Base-by-base conservation (phyloP, 1,140 invertebrate species). In the Drosophila biarmipes region DNA sequence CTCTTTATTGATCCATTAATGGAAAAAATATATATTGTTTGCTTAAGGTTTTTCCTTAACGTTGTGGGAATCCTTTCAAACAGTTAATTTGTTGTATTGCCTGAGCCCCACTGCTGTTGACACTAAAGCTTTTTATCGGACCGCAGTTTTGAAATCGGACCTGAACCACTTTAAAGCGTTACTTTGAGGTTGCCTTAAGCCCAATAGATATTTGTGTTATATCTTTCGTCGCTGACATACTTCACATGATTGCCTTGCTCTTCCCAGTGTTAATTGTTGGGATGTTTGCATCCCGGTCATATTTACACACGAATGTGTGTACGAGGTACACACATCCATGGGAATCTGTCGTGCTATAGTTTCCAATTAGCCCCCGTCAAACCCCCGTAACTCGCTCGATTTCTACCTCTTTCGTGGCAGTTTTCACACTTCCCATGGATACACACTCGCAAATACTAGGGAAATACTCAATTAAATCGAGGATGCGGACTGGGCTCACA, bases 371-470 rank as follows among this genome's bases (percentile, higher is more conserved):
- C 43, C 34, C 64, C 35, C 24, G 19, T 21, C 19, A 11, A 8
- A n/a, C 45, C 24, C 45, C 42, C 19, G 42, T 21, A 11, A 17
- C 5, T 5, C 17, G 2, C 21, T 27, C 12, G 21, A 29, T 35
- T 35, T 15, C 40, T 40, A 61, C 56, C 40, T 43, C 29, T 61
- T 45, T 29, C 29, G 40, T 35, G 61, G 15, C 29, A 35, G 24
- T 46, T 37, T 37, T 64, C 56, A 62, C 61, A 64, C 61, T 64
- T 62, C 43, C 56, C 61, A 62, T 45, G 14, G 57, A 19, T 29
- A 46, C 17, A 34, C 15, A 35, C 29, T 31, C 12, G 51, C 19
- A 42, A 19, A 17, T 10, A 38, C 24, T n/a, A 6, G 62, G 34
- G 17, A 27, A 34, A 53, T 53, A 45, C 46, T 68, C 61, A 66